A percentile compares a stretch with the other conserved stretches of the same genome.
Evolutionary conservation across 2,113 vertebrate species (phyloP).

Genomic region (Eleginops maclovinus): DNA sequence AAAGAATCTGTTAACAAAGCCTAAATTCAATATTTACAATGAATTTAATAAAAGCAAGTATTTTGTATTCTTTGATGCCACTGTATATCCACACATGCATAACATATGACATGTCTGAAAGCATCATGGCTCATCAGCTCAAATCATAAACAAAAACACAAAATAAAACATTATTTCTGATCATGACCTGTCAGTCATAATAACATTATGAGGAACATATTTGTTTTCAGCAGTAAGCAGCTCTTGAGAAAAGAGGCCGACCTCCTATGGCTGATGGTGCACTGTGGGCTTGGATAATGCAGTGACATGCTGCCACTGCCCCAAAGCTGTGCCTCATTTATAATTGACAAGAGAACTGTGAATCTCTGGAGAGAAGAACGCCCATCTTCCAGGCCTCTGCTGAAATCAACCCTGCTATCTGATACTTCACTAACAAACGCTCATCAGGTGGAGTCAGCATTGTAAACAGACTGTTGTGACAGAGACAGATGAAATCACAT

Average conservation of each 20-base stretch:
- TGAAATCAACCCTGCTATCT: conserved; percentile 22
- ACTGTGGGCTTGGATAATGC: conserved; percentile 18
- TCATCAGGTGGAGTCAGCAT: not conserved
- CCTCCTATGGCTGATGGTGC: conserved; percentile 51
- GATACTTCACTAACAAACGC: conserved; percentile 13
- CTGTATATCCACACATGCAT: not conserved
- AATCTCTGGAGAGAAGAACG: conserved; percentile 26
- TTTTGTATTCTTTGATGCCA: not conserved
- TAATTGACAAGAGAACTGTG: conserved; percentile 61
- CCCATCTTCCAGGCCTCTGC: conserved; percentile 11
- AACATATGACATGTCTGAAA: not conserved
- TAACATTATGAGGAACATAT: not conserved
- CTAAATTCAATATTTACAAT: not conserved
- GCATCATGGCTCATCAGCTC: not conserved
- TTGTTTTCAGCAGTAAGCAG: conserved; percentile 5
- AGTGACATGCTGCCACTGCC: conserved; percentile 38
- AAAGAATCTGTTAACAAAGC: not conserved
- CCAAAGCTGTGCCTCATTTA: conserved; percentile 52
- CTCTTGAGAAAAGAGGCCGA: conserved; percentile 8
- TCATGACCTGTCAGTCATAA: not conserved
- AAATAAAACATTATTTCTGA: not conserved
- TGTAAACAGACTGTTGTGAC: conserved; percentile 24
- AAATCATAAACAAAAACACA: not conserved
- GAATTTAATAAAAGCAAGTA: not conserved
- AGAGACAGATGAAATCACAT: not conserved